Evolutionary conservation across 2,888 invertebrate species (phyloP), one percentile per base, ranked within the genome.

Genomic region (Tetranychus truncatus): DNA sequence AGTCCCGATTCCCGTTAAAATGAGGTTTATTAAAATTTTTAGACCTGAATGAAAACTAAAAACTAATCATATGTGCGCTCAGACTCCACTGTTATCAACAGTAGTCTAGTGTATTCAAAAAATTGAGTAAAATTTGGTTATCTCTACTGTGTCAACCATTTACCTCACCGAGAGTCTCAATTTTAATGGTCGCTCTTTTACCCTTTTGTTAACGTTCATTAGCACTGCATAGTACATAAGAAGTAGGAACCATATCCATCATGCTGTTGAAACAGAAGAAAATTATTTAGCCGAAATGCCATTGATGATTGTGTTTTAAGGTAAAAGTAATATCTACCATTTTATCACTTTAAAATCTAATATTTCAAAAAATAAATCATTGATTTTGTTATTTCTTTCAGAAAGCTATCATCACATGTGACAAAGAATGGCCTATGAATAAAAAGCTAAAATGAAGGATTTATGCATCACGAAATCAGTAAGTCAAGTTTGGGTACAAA

Each of bases 331-430:
- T 71, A 24, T 24, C 2, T 24, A 24, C 71, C 6, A 21, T 20
- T n/a, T n/a, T 21, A 21, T 18, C 21, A 34, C 55, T 20, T 71
- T 46, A 46, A 46, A n/a, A 15, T 46, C 11, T 69, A 46, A 65
- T 67, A 55, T 24, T 7, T 44, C 65, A 20, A 15, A 8, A 20
- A n/a, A 9, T 1, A 5, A 69, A 69, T 46, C 69, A 69, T 20
- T 20, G 9, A 69, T 65, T n/a, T n/a, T 9, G 21, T 73, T 74
- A 74, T 72, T 67, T 24, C 73, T 80, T 83, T 44, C 81, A 87
- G 87, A 99, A 99, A 86, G 96, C 95, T 0, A 88, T 99, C 76
- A 86, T 91, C 80, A 97, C 99, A 82, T 92, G 92, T 78, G 97
- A 95, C 84, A 87, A 88, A 21, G 95, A 96, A 83, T 97, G 96